Evolutionary conservation across 2,113 vertebrate species (phyloP), one percentile per base, ranked within the genome.

Genomic region (Archilochus colubris): DNA sequence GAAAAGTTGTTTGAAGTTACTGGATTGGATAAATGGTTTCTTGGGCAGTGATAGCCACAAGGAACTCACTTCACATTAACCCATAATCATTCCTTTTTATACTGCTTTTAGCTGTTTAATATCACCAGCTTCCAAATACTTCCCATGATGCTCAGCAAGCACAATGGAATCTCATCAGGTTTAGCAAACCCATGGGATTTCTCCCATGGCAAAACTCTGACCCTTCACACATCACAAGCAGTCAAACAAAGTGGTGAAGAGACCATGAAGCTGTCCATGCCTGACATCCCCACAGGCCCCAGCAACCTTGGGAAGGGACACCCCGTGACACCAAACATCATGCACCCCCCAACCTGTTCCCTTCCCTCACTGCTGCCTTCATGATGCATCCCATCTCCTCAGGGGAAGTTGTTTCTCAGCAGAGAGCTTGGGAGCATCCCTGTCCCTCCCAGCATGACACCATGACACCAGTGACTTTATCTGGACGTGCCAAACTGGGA

Each of bases 21-120:
- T 1, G 1, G 33, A 67, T 13, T 55, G 31, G 31, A 80, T 10
- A 73, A 88, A 36, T 13, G 2, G 83, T 46, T 85, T 66, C 59
- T 28, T 12, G 53, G 75, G 69, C 73, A 2, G 1, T 0, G 2
- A 36, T 6, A n/a, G 67, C 67, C 0, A 0, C 10, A 4, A 73
- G 27, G 25, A 86, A 83, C 31, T 19, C 0, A 0, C 63, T 82
- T 17, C 38, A 23, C 31, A 73, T 63, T 63, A 55, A 61, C 50
- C 14, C 0, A 0, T 11, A 68, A 63, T 36, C 2, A 55, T 61
- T 43, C 28, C 31, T 59, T 75, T 82, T 54, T 28, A 27, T 21
- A 48, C 11, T 64, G 28, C 68, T 89, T 63, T 72, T 78, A 84
- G 63, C 19, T 62, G 81, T 19, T 78, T 43, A 73, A 59, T 54